These are phyloP conservation scores for Dendroctonus ponderosae DNA, from an alignment of 1,140 invertebrate genomes.

Conservation along the genomic window DNA sequence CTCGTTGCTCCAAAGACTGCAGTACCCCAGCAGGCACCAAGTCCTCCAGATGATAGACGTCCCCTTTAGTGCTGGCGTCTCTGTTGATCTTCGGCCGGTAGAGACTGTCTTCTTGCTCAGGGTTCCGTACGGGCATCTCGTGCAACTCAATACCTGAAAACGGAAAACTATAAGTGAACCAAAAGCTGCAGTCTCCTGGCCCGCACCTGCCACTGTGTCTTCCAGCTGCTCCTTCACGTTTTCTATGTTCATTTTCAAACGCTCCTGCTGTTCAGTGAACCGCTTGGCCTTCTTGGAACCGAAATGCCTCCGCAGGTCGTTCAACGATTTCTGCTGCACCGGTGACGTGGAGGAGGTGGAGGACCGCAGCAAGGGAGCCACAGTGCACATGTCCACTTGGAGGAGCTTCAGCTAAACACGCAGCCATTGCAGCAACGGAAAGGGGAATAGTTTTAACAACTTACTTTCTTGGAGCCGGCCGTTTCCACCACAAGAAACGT, in stretches of 20 bases:
- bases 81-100: constrained; percentile 53
- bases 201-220: constrained; percentile 52
- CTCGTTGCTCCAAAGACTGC: constrained; percentile 46
- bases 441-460: constrained; percentile 5
- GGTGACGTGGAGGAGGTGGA: neutral
- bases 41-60: constrained; percentile 54
- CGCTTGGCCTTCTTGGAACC: constrained; percentile 55
- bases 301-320: constrained; percentile 54
- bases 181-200: no score
- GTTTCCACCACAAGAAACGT: constrained; percentile 40
- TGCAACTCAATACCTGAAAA: constrained; percentile 38
- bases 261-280: constrained; percentile 54
- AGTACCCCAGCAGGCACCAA: constrained; percentile 52
- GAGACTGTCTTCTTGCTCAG: constrained; percentile 35
- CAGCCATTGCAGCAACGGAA: neutral
- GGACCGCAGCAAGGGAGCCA: constrained; percentile 21
- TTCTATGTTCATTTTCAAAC: constrained; percentile 53
- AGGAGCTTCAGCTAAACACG: constrained; percentile 37
- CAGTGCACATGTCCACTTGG: constrained; percentile 30
- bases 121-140: constrained; percentile 14
- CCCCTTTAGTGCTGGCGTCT: constrained; percentile 47
- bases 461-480: constrained; percentile 34
- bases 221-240: constrained; percentile 53
- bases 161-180: no score
- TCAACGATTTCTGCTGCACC: constrained; percentile 16